A percentile compares a stretch with the other conserved stretches of the same genome.
phyloP scores from a whole-genome alignment of 2,797 vertebrate genomes.

The Hafferia zeledoni region DNA sequence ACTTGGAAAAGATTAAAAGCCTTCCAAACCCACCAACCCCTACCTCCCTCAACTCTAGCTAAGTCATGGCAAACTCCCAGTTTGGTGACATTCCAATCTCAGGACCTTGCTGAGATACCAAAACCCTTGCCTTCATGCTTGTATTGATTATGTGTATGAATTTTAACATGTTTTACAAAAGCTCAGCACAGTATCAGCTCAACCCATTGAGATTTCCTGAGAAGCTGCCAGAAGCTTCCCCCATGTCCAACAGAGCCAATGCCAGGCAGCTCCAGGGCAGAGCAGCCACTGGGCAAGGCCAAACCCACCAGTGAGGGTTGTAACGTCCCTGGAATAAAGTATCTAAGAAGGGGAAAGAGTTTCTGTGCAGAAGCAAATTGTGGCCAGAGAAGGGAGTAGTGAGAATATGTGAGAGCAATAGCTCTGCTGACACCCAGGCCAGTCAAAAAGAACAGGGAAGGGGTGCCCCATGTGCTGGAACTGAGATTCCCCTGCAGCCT shows the following conservation, averaged over 20 bases:
- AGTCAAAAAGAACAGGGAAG: no score
- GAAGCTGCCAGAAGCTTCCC: neutral
- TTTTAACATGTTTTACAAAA: neutral
- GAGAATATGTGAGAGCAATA: no score
- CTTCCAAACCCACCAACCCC: neutral
- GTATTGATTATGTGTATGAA: neutral
- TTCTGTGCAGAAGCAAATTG: no score
- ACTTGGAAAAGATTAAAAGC: neutral
- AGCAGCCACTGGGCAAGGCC: neutral
- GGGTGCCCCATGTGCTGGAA: no score
- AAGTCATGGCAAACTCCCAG: neutral
- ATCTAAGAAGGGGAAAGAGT: no score
- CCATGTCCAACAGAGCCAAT: neutral
- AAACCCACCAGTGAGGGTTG: no score
- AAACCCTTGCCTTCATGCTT: neutral
- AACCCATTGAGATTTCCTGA: neutral
- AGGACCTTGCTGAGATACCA: neutral
- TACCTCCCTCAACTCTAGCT: neutral
- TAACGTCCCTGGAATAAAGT: no score
- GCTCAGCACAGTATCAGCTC: neutral
- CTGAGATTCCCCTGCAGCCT: no score
- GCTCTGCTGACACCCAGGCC: no score
- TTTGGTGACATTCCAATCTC: neutral
- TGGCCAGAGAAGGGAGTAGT: no score
- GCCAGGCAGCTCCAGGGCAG: neutral